Base-by-base conservation (phyloP, 2,113 vertebrate species). In the Scytalopus superciliaris region DNA sequence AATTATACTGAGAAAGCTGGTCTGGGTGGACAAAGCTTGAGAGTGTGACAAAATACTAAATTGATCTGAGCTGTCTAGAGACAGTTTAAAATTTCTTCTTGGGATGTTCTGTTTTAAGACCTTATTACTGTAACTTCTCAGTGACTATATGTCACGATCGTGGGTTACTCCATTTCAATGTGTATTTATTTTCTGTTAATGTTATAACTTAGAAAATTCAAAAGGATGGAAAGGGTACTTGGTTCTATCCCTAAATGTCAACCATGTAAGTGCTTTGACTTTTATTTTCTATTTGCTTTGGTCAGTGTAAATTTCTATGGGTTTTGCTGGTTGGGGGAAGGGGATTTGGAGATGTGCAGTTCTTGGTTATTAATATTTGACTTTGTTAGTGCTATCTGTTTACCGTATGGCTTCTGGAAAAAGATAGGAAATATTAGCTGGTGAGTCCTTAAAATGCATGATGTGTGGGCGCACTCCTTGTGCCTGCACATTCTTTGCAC, bases 311-410 rank as follows among this genome's bases (percentile, higher is more conserved):
- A 98, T 98, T 98, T 98, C 98, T 97, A 90, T 95, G 98, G 98
- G 97, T 98, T 98, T 98, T 98, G 97, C 97, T 97, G 94, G 98
- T 98, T 98, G 94, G 97, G 97, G 96, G 97, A 98, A 97, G 96
- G 97, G 98, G 98, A 98, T 98, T 98, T 98, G 98, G 97, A 97
- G 98, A 96, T 96, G 97, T 98, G 97, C 95, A 94, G 97, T 97
- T 97, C 98, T 96, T 98, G 95, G 98, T 98, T 98, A 98, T 98
- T 98, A 98, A 98, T 98, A 98, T 98, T 98, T 98, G 98, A 98
- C 98, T 98, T 98, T 98, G 98, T 98, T 98, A 98, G 98, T 98
- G 95, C 97, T 98, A 97, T 97, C 93, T 98, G 97, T 98, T 98
- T 98, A 98, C 98, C 96, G 96, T 98, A 98, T 98, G 98, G 95